These are phyloP conservation scores for Panagrolaimus sp. DNA, from an alignment of 1,140 invertebrate species.

Conservation along the genomic window DNA sequence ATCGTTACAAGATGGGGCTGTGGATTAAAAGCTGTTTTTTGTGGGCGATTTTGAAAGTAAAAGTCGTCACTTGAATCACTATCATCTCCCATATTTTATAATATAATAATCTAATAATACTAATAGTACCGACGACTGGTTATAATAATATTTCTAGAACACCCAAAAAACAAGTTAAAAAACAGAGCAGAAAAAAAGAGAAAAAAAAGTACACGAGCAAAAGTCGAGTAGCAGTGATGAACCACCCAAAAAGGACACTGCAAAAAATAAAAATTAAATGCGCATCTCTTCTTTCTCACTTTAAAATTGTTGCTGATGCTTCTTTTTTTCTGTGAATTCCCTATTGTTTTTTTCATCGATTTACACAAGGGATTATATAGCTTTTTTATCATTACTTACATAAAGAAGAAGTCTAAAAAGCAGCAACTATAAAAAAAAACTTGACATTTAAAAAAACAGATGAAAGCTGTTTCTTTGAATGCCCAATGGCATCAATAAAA, in stretches of 20 bases:
- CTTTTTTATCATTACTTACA: background rate
- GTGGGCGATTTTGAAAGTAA: constrained; percentile 4
- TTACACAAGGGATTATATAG: background rate
- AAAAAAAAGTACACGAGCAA: background rate
- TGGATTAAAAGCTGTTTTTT: background rate
- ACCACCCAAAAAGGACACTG: background rate
- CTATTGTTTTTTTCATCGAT: background rate
- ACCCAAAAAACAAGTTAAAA: too few species aligned
- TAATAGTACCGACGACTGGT: too few species aligned
- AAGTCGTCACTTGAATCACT: constrained; percentile 10
- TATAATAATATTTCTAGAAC: too few species aligned
- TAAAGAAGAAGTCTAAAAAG: background rate
- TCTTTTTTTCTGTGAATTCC: background rate
- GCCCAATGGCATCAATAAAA: too few species aligned
- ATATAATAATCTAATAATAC: too few species aligned
- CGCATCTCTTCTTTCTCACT: too few species aligned
- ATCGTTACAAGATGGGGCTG: constrained; percentile 22
- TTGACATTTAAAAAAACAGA: background rate
- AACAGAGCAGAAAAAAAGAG: too few species aligned
- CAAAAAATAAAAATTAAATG: constrained; percentile 6
- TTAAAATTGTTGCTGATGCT: too few species aligned
- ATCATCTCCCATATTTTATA: background rate
- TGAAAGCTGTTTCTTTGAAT: too few species aligned
- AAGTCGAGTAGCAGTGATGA: background rate
- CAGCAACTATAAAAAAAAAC: background rate